Evolutionary conservation across 2,888 invertebrate species (phyloP), one percentile per base, ranked within the genome.

Genomic region (Euzophera pinguis): DNA sequence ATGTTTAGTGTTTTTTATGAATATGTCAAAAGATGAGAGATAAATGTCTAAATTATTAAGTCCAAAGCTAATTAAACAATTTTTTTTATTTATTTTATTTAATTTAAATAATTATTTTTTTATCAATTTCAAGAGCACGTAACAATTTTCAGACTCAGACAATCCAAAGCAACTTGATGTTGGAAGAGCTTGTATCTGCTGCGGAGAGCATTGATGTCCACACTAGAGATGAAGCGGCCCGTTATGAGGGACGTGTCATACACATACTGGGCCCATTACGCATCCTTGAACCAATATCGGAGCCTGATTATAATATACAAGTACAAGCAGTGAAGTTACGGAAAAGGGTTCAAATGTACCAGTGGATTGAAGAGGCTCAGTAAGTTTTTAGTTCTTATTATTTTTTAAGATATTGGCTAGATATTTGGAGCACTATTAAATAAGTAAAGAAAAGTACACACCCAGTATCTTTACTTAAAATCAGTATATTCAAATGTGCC

Each of bases 331-430:
- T 97, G 0, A 97, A 97, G 75, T 81, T 98, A 22, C 94, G 94
- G 70, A 92, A 97, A 55, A 89, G 96, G 53, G 97, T 97, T 0
- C 97, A 98, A 80, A 97, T 98, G 96, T 98, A 95, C 78, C 98
- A 98, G 72, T 98, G 98, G 98, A 92, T 97, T 53, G 97, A 98
- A 69, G 95, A 96, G 69, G 80, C 91, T 67, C 91, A 91, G 93
- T 93, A 84, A 82, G 82, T 13, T 29, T 10, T 3, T 9, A 38
- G 1, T 35, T 35, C n/a, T 35, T 35, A 45, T 29, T 34, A 45
- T 4, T 42, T 34, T 14, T 41, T 47, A 35, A n/a, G n/a, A n/a
- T n/a, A n/a, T n/a, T n/a, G n/a, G n/a, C n/a, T n/a, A n/a, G n/a
- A n/a, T n/a, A n/a, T n/a, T n/a, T n/a, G n/a, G n/a, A n/a, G n/a